A percentile compares a stretch with the other conserved stretches of the same genome.
Conservation (phyloP, 1,140 invertebrate genomes). For the Pogonognathellus flavescens region DNA sequence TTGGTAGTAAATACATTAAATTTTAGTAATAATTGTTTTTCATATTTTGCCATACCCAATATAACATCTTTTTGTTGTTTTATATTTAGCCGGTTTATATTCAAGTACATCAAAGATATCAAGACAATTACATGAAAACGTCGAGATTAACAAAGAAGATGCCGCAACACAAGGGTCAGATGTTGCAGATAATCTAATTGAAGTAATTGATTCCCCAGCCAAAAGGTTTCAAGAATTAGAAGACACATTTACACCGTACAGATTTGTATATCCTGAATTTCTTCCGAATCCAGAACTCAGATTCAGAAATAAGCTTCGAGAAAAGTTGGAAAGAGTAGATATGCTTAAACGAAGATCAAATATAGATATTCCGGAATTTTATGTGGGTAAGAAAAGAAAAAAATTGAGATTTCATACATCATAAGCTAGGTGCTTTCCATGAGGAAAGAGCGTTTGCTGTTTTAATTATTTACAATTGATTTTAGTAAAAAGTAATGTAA, state of each 20-base stretch:
- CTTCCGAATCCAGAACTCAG: slow-evolving; percentile 86
- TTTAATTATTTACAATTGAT: no score
- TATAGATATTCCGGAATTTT: slow-evolving; percentile 96
- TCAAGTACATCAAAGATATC: no score
- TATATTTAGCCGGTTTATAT: no score
- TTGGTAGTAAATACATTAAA: no score
- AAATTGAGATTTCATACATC: no score
- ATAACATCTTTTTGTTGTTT: no score
- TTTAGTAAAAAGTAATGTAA: no score
- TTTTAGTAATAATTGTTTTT: no score
- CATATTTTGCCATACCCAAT: no score
- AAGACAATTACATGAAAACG: no score
- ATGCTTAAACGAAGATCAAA: slow-evolving; percentile 88
- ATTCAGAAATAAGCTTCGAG: slow-evolving; percentile 84
- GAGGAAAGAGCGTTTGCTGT: no score
- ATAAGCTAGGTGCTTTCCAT: no score
- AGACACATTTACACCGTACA: slow-evolving; percentile 70
- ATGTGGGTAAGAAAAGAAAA: slow-evolving; percentile 94
- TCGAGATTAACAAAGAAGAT: background rate
- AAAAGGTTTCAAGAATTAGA: slow-evolving; percentile 38
- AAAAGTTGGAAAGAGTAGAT: slow-evolving; percentile 91
- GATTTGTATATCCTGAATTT: slow-evolving; percentile 94
- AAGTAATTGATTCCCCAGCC: background rate
- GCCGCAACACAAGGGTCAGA: background rate
- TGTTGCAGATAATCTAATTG: background rate